Base-by-base conservation (phyloP, 2,888 invertebrate species). In the Troilus luridus region DNA sequence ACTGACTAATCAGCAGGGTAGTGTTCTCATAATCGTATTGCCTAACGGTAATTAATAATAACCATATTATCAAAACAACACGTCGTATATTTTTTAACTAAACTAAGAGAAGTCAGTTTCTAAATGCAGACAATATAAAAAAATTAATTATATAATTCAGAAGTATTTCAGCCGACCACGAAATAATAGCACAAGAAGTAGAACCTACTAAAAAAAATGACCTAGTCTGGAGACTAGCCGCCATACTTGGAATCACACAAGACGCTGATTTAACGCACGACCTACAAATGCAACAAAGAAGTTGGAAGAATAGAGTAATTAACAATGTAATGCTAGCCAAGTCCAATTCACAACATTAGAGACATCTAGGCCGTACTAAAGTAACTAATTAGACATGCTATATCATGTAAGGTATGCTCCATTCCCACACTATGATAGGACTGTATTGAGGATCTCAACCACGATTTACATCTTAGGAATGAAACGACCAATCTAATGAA, bases 221-320 rank as follows among this genome's bases (percentile, higher is more conserved):
- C 72, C 27, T 19, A 77, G 72, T 27, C 17, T 8, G 27, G 72
- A 41, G 72, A 27, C 72, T 41, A 19, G 41, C 72, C 27, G 27
- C 72, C 72, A 77, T 77, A 77, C 72, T 17, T 17, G 17, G 41
- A 7, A 77, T 17, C 72, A 77, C 72, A 77, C 27, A 77, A 17
- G 41, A 77, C 72, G 19, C 27, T 41, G 72, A 41, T 77, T 77
- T 41, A 77, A 77, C 72, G 72, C 72, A 17, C 41, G 72, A 19
- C 72, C 72, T 77, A 77, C 27, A 77, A 77, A 41, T 77, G 72
- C 27, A 77, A 77, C 27, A 27, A 19, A 27, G 72, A 77, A 77
- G 67, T 27, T 67, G 6, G 24, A 67, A 12, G 17, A 41, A 27
- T 14, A 77, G 72, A 41, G 72, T 77, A 41, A 27, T 77, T 27